phyloP scores from a whole-genome alignment of 2,797 vertebrate species.

The Sciurus carolinensis region DNA sequence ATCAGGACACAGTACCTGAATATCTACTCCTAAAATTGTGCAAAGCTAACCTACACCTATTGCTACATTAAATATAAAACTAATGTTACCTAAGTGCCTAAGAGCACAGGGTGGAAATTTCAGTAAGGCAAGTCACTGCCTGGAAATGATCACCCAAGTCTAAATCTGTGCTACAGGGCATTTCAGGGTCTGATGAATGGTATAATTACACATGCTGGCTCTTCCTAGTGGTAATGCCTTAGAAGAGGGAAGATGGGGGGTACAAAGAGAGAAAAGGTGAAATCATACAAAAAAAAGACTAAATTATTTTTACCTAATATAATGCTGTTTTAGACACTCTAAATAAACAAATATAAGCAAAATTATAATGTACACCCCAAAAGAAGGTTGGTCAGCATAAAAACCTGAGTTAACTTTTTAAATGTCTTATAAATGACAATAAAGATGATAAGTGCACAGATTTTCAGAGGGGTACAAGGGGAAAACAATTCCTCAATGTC shows the following conservation, averaged over 20 bases:
- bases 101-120: conserved; percentile 66
- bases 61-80: conserved; percentile 85
- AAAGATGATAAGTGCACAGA: conserved; percentile 66
- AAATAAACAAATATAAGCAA: conserved; percentile 80
- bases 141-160: conserved; percentile 78
- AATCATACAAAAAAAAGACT: conserved; percentile 79
- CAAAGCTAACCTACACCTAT: conserved; percentile 79
- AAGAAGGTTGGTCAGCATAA: conserved; percentile 77
- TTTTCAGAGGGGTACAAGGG: conserved; percentile 71
- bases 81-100: conserved; percentile 80
- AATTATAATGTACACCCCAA: conserved; percentile 80
- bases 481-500: conserved; percentile 73
- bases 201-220: conserved; percentile 73
- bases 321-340: conserved; percentile 79
- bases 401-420: conserved; percentile 67
- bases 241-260: conserved; percentile 47
- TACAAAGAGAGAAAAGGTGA: conserved; percentile 63
- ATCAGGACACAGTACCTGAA: conserved; percentile 75
- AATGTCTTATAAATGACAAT: conserved; percentile 75
- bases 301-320: conserved; percentile 84
- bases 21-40: conserved; percentile 77
- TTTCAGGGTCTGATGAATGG: conserved; percentile 70
- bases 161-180: conserved; percentile 70
- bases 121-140: conserved; percentile 53
- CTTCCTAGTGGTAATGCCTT: conserved; percentile 64